These are phyloP conservation scores for Mus spretus DNA, from an alignment of 2,797 vertebrate genomes.

Conservation along the genomic window DNA sequence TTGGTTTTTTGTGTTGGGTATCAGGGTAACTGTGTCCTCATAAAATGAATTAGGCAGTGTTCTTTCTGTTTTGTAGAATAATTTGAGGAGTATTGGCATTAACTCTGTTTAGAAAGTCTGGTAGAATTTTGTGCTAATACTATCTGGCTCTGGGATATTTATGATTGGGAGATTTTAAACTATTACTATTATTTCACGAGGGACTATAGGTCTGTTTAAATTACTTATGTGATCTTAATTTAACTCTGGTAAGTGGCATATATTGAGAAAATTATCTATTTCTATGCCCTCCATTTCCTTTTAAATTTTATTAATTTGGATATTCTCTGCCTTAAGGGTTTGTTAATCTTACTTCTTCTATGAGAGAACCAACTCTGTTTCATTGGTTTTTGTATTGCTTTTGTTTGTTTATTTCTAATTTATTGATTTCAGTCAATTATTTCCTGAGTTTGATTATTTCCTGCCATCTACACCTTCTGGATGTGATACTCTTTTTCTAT, in stretches of 20 bases:
- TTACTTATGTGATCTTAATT: not conserved
- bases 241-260: not conserved
- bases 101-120: not conserved
- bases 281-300: not conserved
- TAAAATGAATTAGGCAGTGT: not conserved
- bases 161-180: not conserved
- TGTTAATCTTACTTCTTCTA: not conserved
- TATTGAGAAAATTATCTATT: not conserved
- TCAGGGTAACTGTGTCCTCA: not conserved
- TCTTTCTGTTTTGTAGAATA: not conserved
- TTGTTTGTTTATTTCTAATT: not conserved
- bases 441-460: not conserved
- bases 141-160: not conserved
- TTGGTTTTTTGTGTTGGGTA: not conserved
- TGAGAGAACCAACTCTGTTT: not conserved
- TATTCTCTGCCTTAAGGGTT: not conserved
- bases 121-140: not conserved
- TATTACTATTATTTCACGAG: not conserved
- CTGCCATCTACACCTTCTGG: no score
- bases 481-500: not conserved
- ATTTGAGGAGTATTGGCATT: not conserved
- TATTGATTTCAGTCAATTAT: not conserved
- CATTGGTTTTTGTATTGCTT: not conserved
- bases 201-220: not conserved
- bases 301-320: not conserved